phyloP scores from a whole-genome alignment of 2,888 invertebrate genomes.

The Platynereis dumerilii region DNA sequence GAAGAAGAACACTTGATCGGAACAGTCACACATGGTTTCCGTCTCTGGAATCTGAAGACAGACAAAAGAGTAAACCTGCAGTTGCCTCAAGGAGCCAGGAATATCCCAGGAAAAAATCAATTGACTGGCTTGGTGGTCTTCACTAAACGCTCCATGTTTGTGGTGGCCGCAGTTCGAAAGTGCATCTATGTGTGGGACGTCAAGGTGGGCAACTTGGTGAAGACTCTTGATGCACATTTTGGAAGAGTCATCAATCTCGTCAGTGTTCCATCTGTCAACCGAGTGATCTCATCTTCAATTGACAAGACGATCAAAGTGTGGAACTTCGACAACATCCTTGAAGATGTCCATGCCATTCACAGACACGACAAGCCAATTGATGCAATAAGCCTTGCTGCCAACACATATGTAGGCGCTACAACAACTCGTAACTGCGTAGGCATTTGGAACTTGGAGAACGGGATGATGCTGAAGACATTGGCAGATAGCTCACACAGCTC shows the following conservation, averaged over 20 bases:
- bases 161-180: conserved; percentile 93
- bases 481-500: conserved; percentile 92
- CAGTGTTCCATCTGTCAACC: conserved; percentile 75
- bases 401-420: conserved; percentile 81
- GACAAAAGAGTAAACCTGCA: conserved; percentile 51
- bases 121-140: conserved; percentile 91
- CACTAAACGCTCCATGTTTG: conserved; percentile 87
- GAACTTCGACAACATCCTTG: conserved; percentile 99
- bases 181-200: conserved; percentile 94
- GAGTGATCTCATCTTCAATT: conserved; percentile 91
- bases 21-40: conserved; percentile 62
- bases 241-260: conserved; percentile 92
- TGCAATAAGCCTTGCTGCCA: conserved; percentile 72
- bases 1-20: conserved; percentile 83
- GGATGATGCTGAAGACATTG: conserved; percentile 82
- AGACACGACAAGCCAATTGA: conserved; percentile 94
- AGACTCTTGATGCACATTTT: conserved; percentile 94
- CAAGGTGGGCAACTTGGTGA: conserved; percentile 74
- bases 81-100: conserved; percentile 75
- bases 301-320: conserved; percentile 98
- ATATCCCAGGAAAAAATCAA: conserved; percentile 90
- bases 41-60: conserved; percentile 62
- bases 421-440: conserved; percentile 94
- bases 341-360: conserved; percentile 84
- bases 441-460: conserved; percentile 89